Conservation (phyloP, 2,888 invertebrate genomes). For the Lycocerus yunnanus region DNA sequence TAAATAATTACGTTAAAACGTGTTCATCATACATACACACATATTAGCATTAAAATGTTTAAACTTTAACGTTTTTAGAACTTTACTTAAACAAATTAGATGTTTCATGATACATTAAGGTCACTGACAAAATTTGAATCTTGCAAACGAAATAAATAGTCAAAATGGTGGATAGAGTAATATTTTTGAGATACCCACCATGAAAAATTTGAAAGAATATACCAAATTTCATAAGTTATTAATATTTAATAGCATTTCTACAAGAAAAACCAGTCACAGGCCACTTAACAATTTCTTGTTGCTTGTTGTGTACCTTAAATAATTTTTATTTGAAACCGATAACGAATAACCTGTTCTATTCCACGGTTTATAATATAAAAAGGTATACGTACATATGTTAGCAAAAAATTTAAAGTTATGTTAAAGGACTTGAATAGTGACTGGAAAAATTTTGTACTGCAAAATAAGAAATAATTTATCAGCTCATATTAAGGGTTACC, state of each 20-base stretch:
- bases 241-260: neutral
- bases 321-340: no score
- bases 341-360: no score
- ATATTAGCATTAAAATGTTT: slow-evolving; percentile 6
- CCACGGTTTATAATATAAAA: no score
- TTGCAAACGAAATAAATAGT: neutral
- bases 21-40: slow-evolving; percentile 6
- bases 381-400: no score
- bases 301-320: no score
- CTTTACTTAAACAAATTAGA: slow-evolving; percentile 4
- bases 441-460: no score
- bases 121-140: neutral
- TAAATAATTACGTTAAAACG: slow-evolving; percentile 13
- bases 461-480: no score
- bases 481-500: no score
- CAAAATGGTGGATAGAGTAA: neutral
- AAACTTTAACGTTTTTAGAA: neutral
- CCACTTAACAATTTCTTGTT: neutral
- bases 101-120: neutral
- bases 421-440: no score
- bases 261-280: neutral
- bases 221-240: no score
- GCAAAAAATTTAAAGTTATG: no score
- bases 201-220: neutral
- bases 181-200: no score